Base-by-base conservation (phyloP, 1,140 invertebrate species). In the Ridgeia piscesae region DNA sequence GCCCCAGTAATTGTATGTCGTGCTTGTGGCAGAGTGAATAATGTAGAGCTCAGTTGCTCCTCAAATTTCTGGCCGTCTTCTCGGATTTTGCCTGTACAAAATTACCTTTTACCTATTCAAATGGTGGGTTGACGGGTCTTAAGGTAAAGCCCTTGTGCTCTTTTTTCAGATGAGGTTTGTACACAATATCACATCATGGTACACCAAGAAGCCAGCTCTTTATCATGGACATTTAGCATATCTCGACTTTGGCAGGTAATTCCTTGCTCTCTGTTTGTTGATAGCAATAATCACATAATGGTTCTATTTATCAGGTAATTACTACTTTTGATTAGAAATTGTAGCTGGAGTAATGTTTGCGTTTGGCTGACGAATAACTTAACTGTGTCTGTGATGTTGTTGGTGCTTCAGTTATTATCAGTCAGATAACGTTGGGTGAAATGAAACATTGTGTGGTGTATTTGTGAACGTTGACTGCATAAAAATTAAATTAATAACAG, bases 141-240 rank as follows among this genome's bases (percentile, higher is more conserved):
- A n/a, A n/a, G n/a, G n/a, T n/a, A n/a, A n/a, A n/a, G n/a, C n/a
- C n/a, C n/a, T n/a, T n/a, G n/a, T n/a, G 27, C 14, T 77, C 58
- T 17, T 77, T 4, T 96, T 96, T 91, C 96, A 98, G 97, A 97
- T 98, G 94, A 97, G 97, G 94, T 99, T 99, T 96, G 98, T 98
- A 93, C 94, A 94, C 34, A 99, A 99, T 96, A 97, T 99, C 33
- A 98, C 98, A 4, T 96, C 97, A 91, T 99, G 99, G 99, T 96
- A 97, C 92, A 97, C 97, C 92, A 97, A 98, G 95, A 98, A 98
- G 95, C 99, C 99, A 91, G 98, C 98, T 0, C 96, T 99, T 91
- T 99, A 99, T 96, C 99, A 99, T 96, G 99, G 99, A 0, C 99
- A 99, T 96, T 97, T 99, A 96, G 98, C 98, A 35, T 99, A 98